These are phyloP conservation scores for Tribolium madens DNA, from an alignment of 1,140 invertebrate species.

Conservation along the genomic window DNA sequence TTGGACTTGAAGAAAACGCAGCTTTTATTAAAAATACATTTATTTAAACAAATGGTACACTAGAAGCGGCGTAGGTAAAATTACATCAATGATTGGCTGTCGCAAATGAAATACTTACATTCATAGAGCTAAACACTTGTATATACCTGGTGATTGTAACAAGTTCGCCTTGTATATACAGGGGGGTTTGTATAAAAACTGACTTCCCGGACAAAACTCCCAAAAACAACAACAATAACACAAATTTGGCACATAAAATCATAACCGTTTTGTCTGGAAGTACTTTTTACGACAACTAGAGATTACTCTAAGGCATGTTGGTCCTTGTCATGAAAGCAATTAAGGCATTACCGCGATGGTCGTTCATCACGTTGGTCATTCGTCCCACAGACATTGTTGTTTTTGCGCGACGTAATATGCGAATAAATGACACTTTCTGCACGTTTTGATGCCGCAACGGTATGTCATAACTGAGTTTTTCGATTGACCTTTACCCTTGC, in stretches of 20 bases:
- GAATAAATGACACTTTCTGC: slow-evolving; percentile 89
- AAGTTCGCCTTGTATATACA: neutral
- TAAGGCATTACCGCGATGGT: slow-evolving; percentile 49
- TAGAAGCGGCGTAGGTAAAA: slow-evolving; percentile 38
- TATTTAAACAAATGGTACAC: slow-evolving; percentile 45
- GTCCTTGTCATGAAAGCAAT: slow-evolving; percentile 54
- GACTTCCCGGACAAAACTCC: neutral
- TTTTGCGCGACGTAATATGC: slow-evolving; percentile 86
- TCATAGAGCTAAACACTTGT: slow-evolving; percentile 18
- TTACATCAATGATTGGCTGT: slow-evolving; percentile 46
- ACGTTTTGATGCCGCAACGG: slow-evolving; percentile 95
- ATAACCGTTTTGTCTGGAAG: slow-evolving; percentile 9
- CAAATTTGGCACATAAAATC: slow-evolving; percentile 24
- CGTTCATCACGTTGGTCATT: slow-evolving; percentile 70
- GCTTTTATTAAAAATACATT: slow-evolving; percentile 45
- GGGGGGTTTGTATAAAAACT: neutral
- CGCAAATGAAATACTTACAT: slow-evolving; percentile 41
- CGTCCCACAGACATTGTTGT: slow-evolving; percentile 89
- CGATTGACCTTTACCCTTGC: slow-evolving; percentile 77
- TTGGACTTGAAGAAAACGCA: neutral
- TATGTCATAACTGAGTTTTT: slow-evolving; percentile 76
- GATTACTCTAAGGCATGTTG: slow-evolving; percentile 58
- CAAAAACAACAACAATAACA: neutral
- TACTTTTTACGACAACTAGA: slow-evolving; percentile 38
- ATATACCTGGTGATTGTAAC: neutral